Evolutionary conservation across 2,888 invertebrate species (phyloP).

Genomic region (Sminthurinus aureus): DNA sequence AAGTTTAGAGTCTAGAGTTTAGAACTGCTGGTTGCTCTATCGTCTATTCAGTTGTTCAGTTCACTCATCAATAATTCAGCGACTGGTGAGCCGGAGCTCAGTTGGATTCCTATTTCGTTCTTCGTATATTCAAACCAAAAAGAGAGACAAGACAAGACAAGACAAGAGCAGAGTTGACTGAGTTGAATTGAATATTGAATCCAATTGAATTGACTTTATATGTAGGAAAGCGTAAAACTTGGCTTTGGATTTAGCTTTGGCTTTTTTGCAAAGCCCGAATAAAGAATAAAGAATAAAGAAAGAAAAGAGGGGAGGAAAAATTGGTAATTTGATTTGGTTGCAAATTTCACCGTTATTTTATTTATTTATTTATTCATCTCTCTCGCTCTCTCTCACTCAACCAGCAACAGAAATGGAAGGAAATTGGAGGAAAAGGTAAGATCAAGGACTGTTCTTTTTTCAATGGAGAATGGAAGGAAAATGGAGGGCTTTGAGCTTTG

Average conservation of each 20-base stretch:
- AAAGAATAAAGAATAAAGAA: neutral
- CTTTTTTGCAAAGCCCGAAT: neutral
- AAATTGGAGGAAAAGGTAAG: neutral
- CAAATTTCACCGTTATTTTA: slow-evolving; percentile 19
- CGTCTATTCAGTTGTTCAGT: neutral
- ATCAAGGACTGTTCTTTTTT: neutral
- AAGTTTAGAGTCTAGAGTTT: too few species aligned
- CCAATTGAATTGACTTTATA: neutral
- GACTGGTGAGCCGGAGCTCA: neutral
- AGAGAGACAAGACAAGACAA: too few species aligned
- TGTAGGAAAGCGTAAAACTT: neutral
- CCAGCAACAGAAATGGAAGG: too few species aligned
- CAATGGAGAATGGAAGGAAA: too few species aligned
- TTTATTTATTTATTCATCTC: neutral
- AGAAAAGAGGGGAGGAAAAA: slow-evolving; percentile 6
- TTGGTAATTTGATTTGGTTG: slow-evolving; percentile 23
- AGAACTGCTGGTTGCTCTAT: too few species aligned
- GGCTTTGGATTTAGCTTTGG: neutral
- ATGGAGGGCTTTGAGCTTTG: neutral
- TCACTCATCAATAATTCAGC: slow-evolving; percentile 30
- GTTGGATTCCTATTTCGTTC: neutral
- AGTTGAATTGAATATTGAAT: too few species aligned
- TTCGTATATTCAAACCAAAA: too few species aligned
- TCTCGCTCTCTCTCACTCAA: neutral
- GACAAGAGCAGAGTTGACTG: too few species aligned